Evolutionary conservation across 1,140 invertebrate genomes (phyloP).

Genomic region (Tetragnatha versicolor): DNA sequence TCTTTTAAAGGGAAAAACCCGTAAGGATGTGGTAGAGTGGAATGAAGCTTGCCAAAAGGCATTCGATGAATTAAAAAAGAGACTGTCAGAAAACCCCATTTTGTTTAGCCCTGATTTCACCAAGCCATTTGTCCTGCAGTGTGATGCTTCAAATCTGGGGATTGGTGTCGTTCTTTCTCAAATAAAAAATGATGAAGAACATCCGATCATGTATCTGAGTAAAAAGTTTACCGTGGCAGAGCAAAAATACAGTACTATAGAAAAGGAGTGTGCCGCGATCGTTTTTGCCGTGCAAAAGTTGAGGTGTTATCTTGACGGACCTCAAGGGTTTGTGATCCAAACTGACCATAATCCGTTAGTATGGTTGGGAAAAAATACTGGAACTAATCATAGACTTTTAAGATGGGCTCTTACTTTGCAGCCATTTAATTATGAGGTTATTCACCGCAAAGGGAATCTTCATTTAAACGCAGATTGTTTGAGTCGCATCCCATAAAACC

Average conservation of each 20-base stretch:
- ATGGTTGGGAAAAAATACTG: constrained; percentile 64
- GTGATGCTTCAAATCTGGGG: constrained; percentile 16
- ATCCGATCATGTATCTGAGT: background rate
- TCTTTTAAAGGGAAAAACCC: background rate
- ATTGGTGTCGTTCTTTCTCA: too few species aligned
- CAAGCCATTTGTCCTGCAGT: background rate
- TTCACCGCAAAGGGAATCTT: constrained; percentile 62
- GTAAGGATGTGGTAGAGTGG: background rate
- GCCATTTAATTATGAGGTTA: constrained; percentile 65
- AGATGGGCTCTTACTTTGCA: constrained; percentile 67
- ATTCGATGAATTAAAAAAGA: background rate
- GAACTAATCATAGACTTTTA: constrained; percentile 63
- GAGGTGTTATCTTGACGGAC: constrained; percentile 65
- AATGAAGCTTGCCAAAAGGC: background rate
- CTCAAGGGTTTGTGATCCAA: constrained; percentile 65
- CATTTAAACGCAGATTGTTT: constrained; percentile 14
- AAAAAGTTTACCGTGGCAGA: constrained; percentile 62
- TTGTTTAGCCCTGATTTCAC: background rate
- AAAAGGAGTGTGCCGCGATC: constrained; percentile 68
- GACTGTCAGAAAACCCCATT: background rate
- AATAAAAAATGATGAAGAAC: background rate
- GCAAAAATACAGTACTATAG: constrained; percentile 64
- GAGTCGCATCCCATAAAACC: constrained; percentile 9
- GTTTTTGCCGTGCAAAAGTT: constrained; percentile 66
- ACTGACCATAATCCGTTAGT: constrained; percentile 67